Evolutionary conservation across 2,113 vertebrate genomes (phyloP).

Genomic region (Gallinago media): DNA sequence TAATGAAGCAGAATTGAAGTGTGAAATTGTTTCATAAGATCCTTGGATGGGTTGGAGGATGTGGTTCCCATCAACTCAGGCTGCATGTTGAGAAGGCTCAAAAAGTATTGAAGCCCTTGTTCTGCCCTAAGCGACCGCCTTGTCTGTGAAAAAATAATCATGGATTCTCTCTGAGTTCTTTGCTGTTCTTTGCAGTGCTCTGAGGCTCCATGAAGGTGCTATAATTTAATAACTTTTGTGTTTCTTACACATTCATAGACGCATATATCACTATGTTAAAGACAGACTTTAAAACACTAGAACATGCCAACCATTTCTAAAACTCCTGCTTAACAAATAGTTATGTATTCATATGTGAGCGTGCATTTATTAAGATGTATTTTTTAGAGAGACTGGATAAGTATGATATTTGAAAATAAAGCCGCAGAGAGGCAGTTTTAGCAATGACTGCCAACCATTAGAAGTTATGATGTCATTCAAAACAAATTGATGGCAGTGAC

Average conservation of each 20-base stretch:
- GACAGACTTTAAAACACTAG: neutral
- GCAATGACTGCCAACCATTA: neutral
- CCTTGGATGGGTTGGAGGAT: neutral
- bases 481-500: neutral
- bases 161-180: neutral
- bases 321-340: neutral
- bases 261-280: neutral
- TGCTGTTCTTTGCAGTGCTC: neutral
- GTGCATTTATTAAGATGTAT: neutral
- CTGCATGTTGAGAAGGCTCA: neutral
- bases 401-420: neutral
- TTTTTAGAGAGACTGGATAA: neutral
- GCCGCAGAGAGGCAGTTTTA: neutral
- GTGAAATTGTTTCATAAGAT: neutral
- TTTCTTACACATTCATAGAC: neutral
- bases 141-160: neutral
- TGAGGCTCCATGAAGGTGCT: neutral
- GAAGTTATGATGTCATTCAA: neutral
- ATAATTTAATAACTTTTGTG: neutral
- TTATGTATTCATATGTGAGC: fast-evolving
- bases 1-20: neutral
- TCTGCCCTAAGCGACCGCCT: neutral
- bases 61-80: neutral
- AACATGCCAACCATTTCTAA: neutral
- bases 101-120: neutral